phyloP scores from a whole-genome alignment of 2,888 invertebrate species.

The Rotaria sp. region DNA sequence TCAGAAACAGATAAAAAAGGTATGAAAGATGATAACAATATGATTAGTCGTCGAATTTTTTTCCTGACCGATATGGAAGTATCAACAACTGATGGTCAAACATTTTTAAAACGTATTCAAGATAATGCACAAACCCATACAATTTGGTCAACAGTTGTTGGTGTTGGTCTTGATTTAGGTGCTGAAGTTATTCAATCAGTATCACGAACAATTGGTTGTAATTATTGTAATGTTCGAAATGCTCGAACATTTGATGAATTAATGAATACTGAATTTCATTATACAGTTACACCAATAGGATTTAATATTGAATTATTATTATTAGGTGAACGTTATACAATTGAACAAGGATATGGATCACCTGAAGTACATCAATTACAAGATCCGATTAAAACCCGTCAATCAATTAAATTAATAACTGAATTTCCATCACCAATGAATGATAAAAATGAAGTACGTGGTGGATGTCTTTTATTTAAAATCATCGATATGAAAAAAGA shows the following conservation, averaged over 20 bases:
- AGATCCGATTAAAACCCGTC: neutral
- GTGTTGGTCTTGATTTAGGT: slow-evolving; percentile 27
- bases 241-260: slow-evolving; percentile 19
- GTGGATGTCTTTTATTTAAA: slow-evolving; percentile 6
- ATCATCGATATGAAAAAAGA: neutral
- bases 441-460: neutral
- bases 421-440: slow-evolving; percentile 28
- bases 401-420: neutral
- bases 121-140: neutral
- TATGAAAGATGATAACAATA: slow-evolving; percentile 5
- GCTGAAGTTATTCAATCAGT: slow-evolving; percentile 17
- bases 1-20: neutral
- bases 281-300: slow-evolving; percentile 16
- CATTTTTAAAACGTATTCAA: neutral
- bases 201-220: neutral
- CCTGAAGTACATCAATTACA: slow-evolving; percentile 4
- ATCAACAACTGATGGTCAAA: neutral
- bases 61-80: slow-evolving; percentile 28
- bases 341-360: slow-evolving; percentile 13
- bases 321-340: neutral
- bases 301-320: neutral
- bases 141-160: slow-evolving; percentile 10
- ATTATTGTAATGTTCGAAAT: slow-evolving; percentile 27
- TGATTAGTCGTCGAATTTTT: slow-evolving; percentile 4
- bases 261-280: slow-evolving; percentile 29